A percentile compares a stretch with the other conserved stretches of the same genome.
phyloP scores from a whole-genome alignment of 1,140 invertebrate genomes.

The Halesus radiatus region DNA sequence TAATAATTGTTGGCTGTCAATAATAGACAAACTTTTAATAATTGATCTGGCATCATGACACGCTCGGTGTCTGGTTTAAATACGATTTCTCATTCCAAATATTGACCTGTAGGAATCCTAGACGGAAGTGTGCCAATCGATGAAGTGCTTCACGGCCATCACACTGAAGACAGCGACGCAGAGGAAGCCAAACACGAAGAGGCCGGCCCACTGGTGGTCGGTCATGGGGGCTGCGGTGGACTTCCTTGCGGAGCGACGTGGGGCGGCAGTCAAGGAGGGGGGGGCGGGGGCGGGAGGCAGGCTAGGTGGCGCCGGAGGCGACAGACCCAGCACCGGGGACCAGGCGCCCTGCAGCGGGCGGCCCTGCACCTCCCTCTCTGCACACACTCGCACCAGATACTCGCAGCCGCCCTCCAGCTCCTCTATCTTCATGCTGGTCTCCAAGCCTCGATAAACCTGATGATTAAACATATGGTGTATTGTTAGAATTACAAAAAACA shows the following conservation, averaged over 20 bases:
- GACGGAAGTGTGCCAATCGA: constrained; percentile 60
- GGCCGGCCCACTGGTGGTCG: constrained; percentile 76
- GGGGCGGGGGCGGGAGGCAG: constrained; percentile 51
- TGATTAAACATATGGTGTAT: not conserved
- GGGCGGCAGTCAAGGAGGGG: constrained; percentile 55
- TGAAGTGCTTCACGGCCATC: constrained; percentile 70
- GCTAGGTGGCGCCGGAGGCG: constrained; percentile 53
- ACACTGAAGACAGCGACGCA: constrained; percentile 76
- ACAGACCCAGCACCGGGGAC: constrained; percentile 64
- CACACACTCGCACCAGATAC: constrained; percentile 81
- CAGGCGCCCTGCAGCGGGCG: constrained; percentile 76
- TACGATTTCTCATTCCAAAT: constrained; percentile 14
- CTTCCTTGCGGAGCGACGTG: constrained; percentile 55
- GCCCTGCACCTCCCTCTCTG: constrained; percentile 73
- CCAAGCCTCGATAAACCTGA: constrained; percentile 80
- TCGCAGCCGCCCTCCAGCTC: constrained; percentile 79
- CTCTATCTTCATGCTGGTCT: constrained; percentile 75
- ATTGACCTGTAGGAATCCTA: constrained; percentile 27
- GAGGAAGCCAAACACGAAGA: constrained; percentile 76
- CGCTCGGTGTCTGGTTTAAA: not conserved
- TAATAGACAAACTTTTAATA: constrained; percentile 15
- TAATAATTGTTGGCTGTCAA: too few relatives aligned
- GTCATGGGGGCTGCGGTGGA: constrained; percentile 67
- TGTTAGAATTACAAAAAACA: not conserved
- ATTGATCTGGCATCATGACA: not conserved